Base-by-base conservation (phyloP, 2,113 vertebrate genomes). In the Phasianus colchicus region DNA sequence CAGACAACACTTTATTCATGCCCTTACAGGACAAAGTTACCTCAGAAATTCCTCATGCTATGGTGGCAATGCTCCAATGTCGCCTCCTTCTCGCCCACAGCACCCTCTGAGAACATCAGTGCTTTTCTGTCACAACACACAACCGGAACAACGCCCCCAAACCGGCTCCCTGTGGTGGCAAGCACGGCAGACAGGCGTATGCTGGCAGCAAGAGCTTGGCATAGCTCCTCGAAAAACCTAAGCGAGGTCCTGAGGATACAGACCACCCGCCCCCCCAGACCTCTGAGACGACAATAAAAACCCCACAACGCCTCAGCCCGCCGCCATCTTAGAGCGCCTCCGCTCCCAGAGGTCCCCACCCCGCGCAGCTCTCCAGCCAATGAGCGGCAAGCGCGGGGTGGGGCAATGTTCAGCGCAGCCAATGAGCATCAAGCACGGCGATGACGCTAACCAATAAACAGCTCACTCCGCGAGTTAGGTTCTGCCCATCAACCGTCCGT, bases 381-480 rank as follows among this genome's bases (percentile, higher is more conserved):
- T 93, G 9, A 88, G 11, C 19, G 10, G 1, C 47, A 50, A 76
- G 34, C 0, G 0, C 0, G 3, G 13, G 42, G 5, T 10, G 17
- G 10, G 22, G 1, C 17, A 14, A 13, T 0, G 0, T 5, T 3
- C 2, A 6, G 0, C 0, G 0, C 1, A 83, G 32, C 89, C 89
- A 94, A 74, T 94, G 0, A 11, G 3, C 2, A 54, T 14, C 8
- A 50, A 69, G 14, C 0, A 0, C 0, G 1, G 3, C 0, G 1
- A 1, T 0, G 0, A 13, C 2, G 1, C 0, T 0, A 0, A 4
- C 88, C 79, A 89, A 70, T 96, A n/a, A 79, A 3, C 63, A 38
- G 1, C 22, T 24, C 0, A 8, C 5, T 4, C 0, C 1, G 11
- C 1, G 0, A 1, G 2, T 9, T 17, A 1, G 5, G 22, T 7